Conservation (phyloP, 2,888 invertebrate genomes). For the Gonocerus acuteangulatus region DNA sequence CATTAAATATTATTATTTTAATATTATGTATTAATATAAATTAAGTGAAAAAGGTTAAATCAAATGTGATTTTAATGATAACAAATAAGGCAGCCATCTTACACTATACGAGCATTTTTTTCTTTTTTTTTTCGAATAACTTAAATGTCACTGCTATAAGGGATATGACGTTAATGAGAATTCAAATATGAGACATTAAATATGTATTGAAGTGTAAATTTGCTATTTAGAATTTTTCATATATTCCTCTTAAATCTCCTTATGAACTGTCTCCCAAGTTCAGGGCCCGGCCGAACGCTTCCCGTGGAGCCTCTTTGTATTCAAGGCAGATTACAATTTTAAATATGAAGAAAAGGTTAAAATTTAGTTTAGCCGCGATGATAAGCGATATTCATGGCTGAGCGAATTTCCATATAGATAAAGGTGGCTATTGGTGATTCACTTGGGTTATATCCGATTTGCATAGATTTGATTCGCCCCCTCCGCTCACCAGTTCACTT, state of each 20-base stretch:
- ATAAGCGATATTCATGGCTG: slow-evolving; percentile 10
- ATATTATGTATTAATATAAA: too few species aligned
- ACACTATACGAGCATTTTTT: too few species aligned
- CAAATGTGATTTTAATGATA: too few species aligned
- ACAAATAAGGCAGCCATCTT: too few species aligned
- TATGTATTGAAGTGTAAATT: slow-evolving; percentile 23
- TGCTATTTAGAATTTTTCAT: slow-evolving; percentile 16
- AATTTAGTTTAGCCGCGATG: slow-evolving; percentile 14
- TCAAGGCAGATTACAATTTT: slow-evolving; percentile 18
- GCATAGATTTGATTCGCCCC: slow-evolving; percentile 15
- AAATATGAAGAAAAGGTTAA: slow-evolving; percentile 12
- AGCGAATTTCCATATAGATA: slow-evolving; percentile 23
- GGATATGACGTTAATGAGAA: too few species aligned
- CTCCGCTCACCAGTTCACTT: neutral
- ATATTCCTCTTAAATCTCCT: neutral
- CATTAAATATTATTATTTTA: too few species aligned
- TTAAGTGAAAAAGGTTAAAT: too few species aligned
- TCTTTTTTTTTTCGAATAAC: too few species aligned
- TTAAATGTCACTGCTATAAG: too few species aligned
- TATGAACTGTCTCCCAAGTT: neutral
- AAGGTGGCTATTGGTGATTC: slow-evolving; percentile 17
- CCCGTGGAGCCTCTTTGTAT: neutral
- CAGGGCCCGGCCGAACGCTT: neutral
- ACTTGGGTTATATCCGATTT: slow-evolving; percentile 10
- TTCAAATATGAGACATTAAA: slow-evolving; percentile 1